A percentile compares a stretch with the other conserved stretches of the same genome.
phyloP scores from a whole-genome alignment of 2,113 vertebrate genomes.

The Nothobranchius kuhntae region DNA sequence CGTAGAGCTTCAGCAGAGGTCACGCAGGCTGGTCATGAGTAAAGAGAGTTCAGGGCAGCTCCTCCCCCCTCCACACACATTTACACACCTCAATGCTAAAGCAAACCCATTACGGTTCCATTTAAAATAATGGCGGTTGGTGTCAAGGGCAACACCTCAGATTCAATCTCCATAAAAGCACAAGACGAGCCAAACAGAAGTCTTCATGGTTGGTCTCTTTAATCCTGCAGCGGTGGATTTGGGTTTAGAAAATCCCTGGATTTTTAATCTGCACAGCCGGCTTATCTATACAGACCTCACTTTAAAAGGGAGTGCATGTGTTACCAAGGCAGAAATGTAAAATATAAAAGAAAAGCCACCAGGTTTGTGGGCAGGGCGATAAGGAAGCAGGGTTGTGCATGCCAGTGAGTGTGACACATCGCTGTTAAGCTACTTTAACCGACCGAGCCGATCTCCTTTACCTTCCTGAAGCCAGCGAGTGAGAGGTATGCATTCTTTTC shows the following conservation, averaged over 20 bases:
- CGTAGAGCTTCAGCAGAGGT: neutral
- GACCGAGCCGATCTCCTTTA: conserved; percentile 26
- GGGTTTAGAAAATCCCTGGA: conserved; percentile 50
- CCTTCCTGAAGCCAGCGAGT: conserved; percentile 29
- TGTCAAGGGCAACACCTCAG: conserved; percentile 64
- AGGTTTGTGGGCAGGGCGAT: conserved; percentile 19
- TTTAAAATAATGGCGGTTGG: conserved; percentile 68
- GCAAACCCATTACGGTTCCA: conserved; percentile 70
- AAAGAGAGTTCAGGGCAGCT: conserved; percentile 45
- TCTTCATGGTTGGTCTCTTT: conserved; percentile 4
- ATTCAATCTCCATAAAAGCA: conserved; percentile 47
- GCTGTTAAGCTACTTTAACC: conserved; percentile 35
- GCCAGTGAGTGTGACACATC: conserved; percentile 58
- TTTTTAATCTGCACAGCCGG: conserved; percentile 55
- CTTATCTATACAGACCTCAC: conserved; percentile 52
- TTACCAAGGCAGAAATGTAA: conserved; percentile 17
- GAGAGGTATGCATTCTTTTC: conserved; percentile 59
- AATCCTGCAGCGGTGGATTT: conserved; percentile 10
- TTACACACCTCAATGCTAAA: conserved; percentile 69
- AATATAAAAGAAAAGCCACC: neutral
- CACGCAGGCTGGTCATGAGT: neutral
- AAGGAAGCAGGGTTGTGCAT: conserved; percentile 39
- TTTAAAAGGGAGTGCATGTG: conserved; percentile 42
- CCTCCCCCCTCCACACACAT: conserved; percentile 65
- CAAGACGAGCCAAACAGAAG: conserved; percentile 17